Percentiles rank a stretch among this genome's conserved stretches.
phyloP scores from a whole-genome alignment of 2,888 invertebrate species.

The Sipunculus nudus region DNA sequence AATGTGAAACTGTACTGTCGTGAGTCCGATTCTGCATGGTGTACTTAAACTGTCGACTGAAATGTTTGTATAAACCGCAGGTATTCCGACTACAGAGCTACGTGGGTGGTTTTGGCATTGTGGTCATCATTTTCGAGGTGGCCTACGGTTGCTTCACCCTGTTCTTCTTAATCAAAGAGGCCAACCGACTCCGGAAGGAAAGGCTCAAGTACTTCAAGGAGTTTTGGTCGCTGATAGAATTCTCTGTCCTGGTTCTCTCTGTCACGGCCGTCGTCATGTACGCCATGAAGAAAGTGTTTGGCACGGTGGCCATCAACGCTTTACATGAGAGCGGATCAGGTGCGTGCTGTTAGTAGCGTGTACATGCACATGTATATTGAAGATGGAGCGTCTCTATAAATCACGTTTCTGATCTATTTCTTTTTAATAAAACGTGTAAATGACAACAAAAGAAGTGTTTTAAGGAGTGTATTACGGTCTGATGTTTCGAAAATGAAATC shows the following conservation, averaged over 20 bases:
- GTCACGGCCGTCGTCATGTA: slow-evolving; percentile 66
- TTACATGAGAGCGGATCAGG: slow-evolving; percentile 60
- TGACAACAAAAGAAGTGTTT: too few relatives aligned
- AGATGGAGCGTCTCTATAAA: too few relatives aligned
- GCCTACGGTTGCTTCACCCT: slow-evolving; percentile 64
- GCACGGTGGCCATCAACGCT: slow-evolving; percentile 55
- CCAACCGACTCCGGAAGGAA: slow-evolving; percentile 57
- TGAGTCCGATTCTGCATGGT: too few relatives aligned
- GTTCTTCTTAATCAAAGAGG: slow-evolving; percentile 65
- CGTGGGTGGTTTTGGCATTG: slow-evolving; percentile 64
- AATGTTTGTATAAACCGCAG: too few relatives aligned
- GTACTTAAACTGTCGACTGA: too few relatives aligned
- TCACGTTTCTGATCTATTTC: too few relatives aligned
- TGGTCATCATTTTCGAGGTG: slow-evolving; percentile 65
- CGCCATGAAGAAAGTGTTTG: slow-evolving; percentile 63
- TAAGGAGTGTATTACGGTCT: too few relatives aligned
- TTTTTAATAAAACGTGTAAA: too few relatives aligned
- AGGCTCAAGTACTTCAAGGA: slow-evolving; percentile 63
- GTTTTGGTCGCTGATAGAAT: slow-evolving; percentile 67
- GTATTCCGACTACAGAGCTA: slow-evolving; percentile 65
- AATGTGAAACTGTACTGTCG: too few relatives aligned
- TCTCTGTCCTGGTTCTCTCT: slow-evolving; percentile 63
- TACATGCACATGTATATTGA: too few relatives aligned
- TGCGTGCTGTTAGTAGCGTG: too few relatives aligned
- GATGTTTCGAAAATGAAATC: too few relatives aligned